Conservation (phyloP, 2,888 invertebrate genomes). For the Perithous albicinctus region DNA sequence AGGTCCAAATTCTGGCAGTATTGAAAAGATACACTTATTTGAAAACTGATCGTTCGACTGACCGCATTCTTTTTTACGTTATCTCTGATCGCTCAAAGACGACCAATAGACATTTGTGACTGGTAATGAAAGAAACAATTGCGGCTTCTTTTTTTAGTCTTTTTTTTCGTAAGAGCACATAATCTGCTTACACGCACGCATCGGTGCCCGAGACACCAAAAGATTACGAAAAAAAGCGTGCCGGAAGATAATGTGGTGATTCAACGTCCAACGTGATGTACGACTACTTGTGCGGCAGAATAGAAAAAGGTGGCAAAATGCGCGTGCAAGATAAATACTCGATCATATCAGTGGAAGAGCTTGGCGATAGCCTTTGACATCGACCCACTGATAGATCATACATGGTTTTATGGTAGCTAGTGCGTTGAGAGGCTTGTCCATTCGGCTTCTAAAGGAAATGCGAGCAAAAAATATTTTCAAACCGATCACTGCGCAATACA, state of each 20-base stretch:
- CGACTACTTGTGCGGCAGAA: not conserved
- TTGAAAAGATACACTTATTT: not conserved
- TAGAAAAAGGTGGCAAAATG: conserved; percentile 17
- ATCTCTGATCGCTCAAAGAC: not conserved
- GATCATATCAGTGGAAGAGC: conserved; percentile 4
- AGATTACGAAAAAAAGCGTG: conserved; percentile 8
- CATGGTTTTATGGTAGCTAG: not conserved
- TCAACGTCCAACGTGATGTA: not conserved
- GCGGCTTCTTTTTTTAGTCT: not conserved
- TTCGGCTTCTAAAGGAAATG: not conserved
- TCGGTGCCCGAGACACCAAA: not conserved
- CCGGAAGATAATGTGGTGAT: not conserved
- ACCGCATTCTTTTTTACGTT: not conserved
- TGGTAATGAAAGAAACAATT: not conserved
- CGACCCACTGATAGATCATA: conserved; percentile 11
- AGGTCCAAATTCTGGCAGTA: not conserved
- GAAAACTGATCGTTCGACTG: not conserved
- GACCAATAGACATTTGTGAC: not conserved
- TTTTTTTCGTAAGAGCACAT: too few relatives aligned
- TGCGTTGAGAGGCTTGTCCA: conserved; percentile 9
- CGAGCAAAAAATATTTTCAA: too few relatives aligned
- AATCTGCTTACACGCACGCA: not conserved
- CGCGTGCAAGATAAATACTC: conserved; percentile 1
- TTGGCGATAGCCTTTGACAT: conserved; percentile 15
- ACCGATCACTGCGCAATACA: too few relatives aligned